Evolutionary conservation across 2,797 vertebrate genomes (phyloP), one percentile per base, ranked within the genome.

Genomic region (Chaunax sp.): DNA sequence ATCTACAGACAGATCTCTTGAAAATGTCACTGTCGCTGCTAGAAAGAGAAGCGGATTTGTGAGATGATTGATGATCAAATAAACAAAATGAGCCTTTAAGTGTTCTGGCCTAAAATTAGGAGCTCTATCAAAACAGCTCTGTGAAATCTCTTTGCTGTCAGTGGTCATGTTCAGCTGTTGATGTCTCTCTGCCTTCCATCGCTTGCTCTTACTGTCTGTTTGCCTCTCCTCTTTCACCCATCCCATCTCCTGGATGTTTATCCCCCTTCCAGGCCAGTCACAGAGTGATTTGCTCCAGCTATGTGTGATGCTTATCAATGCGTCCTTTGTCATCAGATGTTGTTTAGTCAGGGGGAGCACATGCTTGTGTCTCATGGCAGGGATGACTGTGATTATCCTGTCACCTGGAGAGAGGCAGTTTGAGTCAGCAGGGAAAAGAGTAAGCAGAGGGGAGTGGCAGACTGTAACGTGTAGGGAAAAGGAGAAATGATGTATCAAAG

Each of bases 141-240:
- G 72, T 77, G 64, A 86, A 80, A 86, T 82, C 87, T 84, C 74
- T 68, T 54, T 67, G 64, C 69, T 70, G 76, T 83, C 81, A 58
- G 69, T 77, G 84, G 70, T 82, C 81, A 75, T 89, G 87, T 90
- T 88, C 91, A 92, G 90, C 89, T 92, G 91, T 89, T 84, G 83
- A 87, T 78, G 64, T 85, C 69, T 83, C 80, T 90, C 75, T 82
- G 64, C 49, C 50, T 40, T 57, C 54, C 65, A 59, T 35, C 5
- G 2, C 58, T 72, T 25, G 2, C 62, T 62, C 77, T 78, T n/a
- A 13, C 62, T 77, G 64, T 69, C 63, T 71, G 20, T 66, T 66
- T 71, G n/a, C 30, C 59, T 56, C 47, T 54, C 15, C 56, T 73
- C 67, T 71, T 59, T 82, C 30, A 53, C 74, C 63, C 69, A 69